These are phyloP conservation scores for Calidris pugnax DNA, from an alignment of 2,113 vertebrate genomes.

Conservation along the genomic window DNA sequence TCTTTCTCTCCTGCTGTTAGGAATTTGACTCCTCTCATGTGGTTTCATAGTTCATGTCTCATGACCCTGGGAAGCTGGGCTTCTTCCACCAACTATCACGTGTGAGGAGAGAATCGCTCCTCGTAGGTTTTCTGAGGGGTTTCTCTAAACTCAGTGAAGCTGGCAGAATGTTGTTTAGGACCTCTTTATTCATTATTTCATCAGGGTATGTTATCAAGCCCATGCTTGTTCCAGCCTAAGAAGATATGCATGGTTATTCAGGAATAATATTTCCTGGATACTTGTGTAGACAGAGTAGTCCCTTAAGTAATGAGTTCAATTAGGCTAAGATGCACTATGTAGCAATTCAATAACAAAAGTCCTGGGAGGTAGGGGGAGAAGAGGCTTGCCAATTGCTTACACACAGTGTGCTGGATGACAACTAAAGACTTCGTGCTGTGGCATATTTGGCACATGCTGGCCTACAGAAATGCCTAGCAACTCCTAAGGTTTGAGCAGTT, in stretches of 20 bases:
- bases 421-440: conserved; percentile 34
- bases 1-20: background rate
- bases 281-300: conserved; percentile 31
- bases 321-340: conserved; percentile 45
- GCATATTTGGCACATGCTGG: conserved; percentile 48
- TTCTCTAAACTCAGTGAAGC: background rate
- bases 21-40: background rate
- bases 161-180: background rate
- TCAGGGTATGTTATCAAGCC: background rate
- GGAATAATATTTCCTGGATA: conserved; percentile 38
- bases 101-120: background rate
- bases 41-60: background rate
- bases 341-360: conserved; percentile 54
- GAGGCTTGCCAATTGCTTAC: conserved; percentile 21
- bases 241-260: background rate
- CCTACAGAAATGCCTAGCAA: background rate
- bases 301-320: conserved; percentile 56
- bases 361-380: conserved; percentile 23
- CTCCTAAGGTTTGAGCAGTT: conserved; percentile 7
- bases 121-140: background rate
- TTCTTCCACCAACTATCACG: background rate
- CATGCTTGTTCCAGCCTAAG: background rate
- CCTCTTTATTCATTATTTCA: background rate
- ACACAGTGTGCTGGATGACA: conserved; percentile 33
- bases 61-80: background rate